Base-by-base conservation (phyloP, 2,797 vertebrate genomes). In the Fundulus diaphanus region DNA sequence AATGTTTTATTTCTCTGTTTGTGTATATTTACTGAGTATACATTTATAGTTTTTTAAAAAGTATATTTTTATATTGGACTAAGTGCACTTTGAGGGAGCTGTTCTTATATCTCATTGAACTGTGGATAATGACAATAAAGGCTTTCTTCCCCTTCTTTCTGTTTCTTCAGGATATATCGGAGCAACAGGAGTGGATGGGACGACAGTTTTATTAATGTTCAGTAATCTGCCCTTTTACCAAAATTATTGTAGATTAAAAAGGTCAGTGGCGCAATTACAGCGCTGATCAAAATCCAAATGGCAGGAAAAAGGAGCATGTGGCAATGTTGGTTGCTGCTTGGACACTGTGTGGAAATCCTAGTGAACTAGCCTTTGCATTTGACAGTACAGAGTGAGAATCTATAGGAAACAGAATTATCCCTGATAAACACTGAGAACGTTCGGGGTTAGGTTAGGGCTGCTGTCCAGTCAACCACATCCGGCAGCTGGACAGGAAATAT, bases 381-480 rank as follows among this genome's bases (percentile, higher is more conserved):
- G 9, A 22, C 13, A 37, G 12, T 65, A 6, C 22, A 40, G 61
- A 37, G 35, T 40, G 20, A 40, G 9, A 65, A 15, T 37, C 61
- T 37, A 40, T 65, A 40, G 61, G 35, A 40, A 40, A 37, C 12
- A 20, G 12, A 15, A 7, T 66, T 42, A n/a, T 42, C 24, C 12
- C 24, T 66, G 63, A 61, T 61, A 72, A 72, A 61, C 18, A 51
- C 5, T 52, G 20, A 46, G 29, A 33, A 29, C 24, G 27, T 65
- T 65, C 31, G 44, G 33, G 22, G 48, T 49, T 35, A 73, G 31
- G 56, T 65, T n/a, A 33, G 44, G 31, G 24, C 61, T 49, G 16
- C 33, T 12, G 46, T 40, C 24, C 72, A 73, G 31, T 24, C 46
- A 65, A 49, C 42, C 46, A 49, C 57, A 49, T 49, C 71, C n/a